Conservation (phyloP, 2,888 invertebrate genomes). For the Drosophila meridionalis region DNA sequence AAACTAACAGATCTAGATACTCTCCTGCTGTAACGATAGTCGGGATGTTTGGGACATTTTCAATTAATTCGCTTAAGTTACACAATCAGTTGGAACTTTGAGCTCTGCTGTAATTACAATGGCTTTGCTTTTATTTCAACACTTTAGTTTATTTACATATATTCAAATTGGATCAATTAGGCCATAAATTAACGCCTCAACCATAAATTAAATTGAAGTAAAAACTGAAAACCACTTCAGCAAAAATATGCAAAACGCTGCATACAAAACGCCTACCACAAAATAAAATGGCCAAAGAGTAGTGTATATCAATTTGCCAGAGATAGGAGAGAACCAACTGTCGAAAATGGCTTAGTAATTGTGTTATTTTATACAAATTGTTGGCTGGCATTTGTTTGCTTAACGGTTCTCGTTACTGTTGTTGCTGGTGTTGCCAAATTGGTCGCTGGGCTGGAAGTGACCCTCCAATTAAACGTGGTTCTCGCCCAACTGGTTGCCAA, state of each 20-base stretch:
- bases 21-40: neutral
- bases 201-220: constrained; percentile 72
- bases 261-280: constrained; percentile 57
- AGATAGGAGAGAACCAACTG: constrained; percentile 30
- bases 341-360: constrained; percentile 61
- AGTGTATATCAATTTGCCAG: constrained; percentile 23
- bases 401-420: constrained; percentile 37
- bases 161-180: constrained; percentile 77
- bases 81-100: neutral
- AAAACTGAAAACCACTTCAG: constrained; percentile 67
- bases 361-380: constrained; percentile 63
- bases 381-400: constrained; percentile 53
- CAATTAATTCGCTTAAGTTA: neutral
- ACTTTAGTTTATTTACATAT: constrained; percentile 42
- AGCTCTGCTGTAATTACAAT: constrained; percentile 18
- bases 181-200: constrained; percentile 75
- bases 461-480: constrained; percentile 63
- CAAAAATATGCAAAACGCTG: constrained; percentile 71
- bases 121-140: constrained; percentile 52
- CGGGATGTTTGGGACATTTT: neutral
- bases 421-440: constrained; percentile 17
- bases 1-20: neutral
- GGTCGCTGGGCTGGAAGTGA: constrained; percentile 52
- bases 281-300: constrained; percentile 5
- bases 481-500: constrained; percentile 60